Conservation (phyloP, 2,888 invertebrate genomes). For the Caenorhabditis sp. region DNA sequence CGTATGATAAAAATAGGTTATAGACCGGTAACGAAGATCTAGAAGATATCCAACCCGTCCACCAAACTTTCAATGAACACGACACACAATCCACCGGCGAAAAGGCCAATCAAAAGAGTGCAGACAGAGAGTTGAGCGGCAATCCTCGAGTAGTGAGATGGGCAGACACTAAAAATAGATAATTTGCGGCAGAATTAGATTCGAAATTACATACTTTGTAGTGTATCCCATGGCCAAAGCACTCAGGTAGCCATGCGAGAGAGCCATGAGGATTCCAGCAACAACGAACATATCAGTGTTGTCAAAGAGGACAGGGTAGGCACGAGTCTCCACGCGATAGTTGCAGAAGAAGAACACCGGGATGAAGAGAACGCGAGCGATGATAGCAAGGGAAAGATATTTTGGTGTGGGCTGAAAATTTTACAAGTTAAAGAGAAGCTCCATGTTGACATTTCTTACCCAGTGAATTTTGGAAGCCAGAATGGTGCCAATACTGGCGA, state of each 20-base stretch:
- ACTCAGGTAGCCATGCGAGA: conserved; percentile 94
- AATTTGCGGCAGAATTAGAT: background rate
- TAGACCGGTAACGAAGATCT: too few relatives aligned
- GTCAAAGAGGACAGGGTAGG: conserved; percentile 88
- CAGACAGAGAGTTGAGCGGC: conserved; percentile 74
- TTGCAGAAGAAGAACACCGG: conserved; percentile 95
- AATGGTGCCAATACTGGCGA: conserved; percentile 93
- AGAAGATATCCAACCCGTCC: conserved; percentile 14
- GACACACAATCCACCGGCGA: conserved; percentile 58
- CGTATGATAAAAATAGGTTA: too few relatives aligned
- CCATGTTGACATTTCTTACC: conserved; percentile 83
- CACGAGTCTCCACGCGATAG: conserved; percentile 88
- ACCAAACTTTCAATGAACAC: conserved; percentile 49
- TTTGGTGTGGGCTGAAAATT: conserved; percentile 88
- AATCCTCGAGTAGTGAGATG: conserved; percentile 47
- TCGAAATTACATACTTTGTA: conserved; percentile 85
- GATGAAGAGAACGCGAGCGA: conserved; percentile 89
- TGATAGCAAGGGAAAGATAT: conserved; percentile 89
- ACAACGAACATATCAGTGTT: conserved; percentile 84
- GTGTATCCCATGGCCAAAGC: conserved; percentile 95
- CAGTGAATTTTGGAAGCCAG: conserved; percentile 90
- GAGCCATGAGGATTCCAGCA: conserved; percentile 88
- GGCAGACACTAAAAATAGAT: conserved; percentile 65
- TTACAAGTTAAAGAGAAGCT: background rate
- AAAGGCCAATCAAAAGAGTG: conserved; percentile 70